phyloP scores from a whole-genome alignment of 2,113 vertebrate genomes.

The Leptobrachium leishanense region DNA sequence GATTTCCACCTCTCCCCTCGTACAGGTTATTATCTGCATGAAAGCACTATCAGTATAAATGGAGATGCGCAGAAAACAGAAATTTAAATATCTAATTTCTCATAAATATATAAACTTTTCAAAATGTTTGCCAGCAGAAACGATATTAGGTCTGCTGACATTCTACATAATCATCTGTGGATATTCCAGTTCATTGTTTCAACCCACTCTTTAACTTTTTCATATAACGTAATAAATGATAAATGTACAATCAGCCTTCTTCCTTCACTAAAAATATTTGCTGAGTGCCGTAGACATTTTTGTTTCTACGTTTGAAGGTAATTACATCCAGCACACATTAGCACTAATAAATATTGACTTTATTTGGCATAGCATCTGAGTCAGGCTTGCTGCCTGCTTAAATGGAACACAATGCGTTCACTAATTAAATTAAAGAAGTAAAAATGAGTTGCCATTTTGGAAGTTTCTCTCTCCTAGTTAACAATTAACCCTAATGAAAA shows the following conservation, averaged over 20 bases:
- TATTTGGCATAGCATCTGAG: constrained; percentile 55
- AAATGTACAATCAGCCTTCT: constrained; percentile 15
- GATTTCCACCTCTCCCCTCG: no score
- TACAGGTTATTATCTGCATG: no score
- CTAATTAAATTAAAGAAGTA: constrained; percentile 72
- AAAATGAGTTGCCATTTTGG: constrained; percentile 70
- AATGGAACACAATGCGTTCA: constrained; percentile 65
- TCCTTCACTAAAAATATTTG: constrained; percentile 21
- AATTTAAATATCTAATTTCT: background rate
- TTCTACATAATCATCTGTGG: background rate
- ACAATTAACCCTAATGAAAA: constrained; percentile 71
- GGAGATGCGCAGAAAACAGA: background rate
- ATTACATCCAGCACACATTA: constrained; percentile 42
- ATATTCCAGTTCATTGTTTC: background rate
- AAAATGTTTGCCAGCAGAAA: no score
- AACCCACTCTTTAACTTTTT: constrained; percentile 5
- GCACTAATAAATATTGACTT: constrained; percentile 68
- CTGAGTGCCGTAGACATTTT: constrained; percentile 37
- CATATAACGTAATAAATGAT: constrained; percentile 16
- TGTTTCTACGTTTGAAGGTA: constrained; percentile 34
- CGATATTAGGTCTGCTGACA: background rate
- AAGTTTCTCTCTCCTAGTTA: constrained; percentile 66
- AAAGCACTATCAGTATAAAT: background rate
- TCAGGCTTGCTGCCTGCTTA: constrained; percentile 54
- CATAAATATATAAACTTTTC: no score